Base-by-base conservation (phyloP, 1,140 invertebrate species). In the Zophobas morio region DNA sequence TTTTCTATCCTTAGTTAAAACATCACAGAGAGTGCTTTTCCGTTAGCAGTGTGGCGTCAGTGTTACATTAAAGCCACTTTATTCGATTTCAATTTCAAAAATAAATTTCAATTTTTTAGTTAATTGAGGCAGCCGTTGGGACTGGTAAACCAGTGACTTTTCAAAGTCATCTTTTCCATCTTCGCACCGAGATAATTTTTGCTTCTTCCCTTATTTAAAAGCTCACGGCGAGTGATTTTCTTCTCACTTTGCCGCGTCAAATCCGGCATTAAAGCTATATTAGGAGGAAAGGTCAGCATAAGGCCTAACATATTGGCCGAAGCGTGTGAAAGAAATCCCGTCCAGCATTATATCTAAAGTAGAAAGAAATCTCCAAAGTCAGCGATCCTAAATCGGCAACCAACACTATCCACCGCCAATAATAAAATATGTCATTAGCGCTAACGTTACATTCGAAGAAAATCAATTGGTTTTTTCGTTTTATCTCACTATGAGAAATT, bases 401-500 rank as follows among this genome's bases (percentile, higher is more conserved):
- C 49, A 20, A 5, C 49, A 51, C 49, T 20, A 20, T 20, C 20
- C 49, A 51, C 49, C 49, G 20, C 49, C 49, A 20, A 51, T 51
- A 51, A 51, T 51, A 51, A 51, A 51, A 51, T 51, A 51, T 51
- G 49, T 51, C 49, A 51, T 51, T 51, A 51, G 49, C 49, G 49
- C 49, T 20, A 3, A 2, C 2, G 49, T 51, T 51, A 51, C 49
- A 51, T 51, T 66, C 60, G 37, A 42, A n/a, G n/a, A 66, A 42
- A 42, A 66, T 66, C 60, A 51, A 51, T 51, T 51, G 6, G 60
- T 66, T 66, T 66, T 66, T 42, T 66, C 60, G 37, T 34, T 66
- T 66, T 66, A 66, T 66, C 60, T 74, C 71, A 20, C 54, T 40
- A 74, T 56, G 51, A 42, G 71, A 74, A 74, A 74, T 74, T 57